These are phyloP conservation scores for Parasteatoda tepidariorum DNA, from an alignment of 1,140 invertebrate species.

Conservation along the genomic window DNA sequence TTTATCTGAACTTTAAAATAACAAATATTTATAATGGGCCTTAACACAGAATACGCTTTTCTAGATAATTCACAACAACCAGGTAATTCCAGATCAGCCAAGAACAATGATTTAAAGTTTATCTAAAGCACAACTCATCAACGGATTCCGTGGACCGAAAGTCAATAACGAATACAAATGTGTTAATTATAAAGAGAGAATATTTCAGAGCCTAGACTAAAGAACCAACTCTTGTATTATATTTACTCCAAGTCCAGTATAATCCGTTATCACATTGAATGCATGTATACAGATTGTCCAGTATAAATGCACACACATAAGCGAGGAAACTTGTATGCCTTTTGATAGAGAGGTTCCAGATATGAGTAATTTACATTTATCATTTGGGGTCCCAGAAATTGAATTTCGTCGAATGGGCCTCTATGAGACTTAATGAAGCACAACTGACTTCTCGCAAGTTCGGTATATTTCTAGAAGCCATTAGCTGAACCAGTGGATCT, in stretches of 20 bases:
- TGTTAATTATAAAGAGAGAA: neutral
- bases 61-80: too few species aligned
- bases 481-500: too few species aligned
- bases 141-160: too few species aligned
- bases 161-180: neutral
- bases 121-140: neutral
- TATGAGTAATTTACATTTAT: conserved; percentile 46
- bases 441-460: neutral
- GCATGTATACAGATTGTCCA: neutral
- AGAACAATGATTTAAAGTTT: neutral
- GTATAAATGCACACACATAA: neutral
- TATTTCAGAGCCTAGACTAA: neutral
- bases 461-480: too few species aligned
- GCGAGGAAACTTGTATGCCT: neutral
- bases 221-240: neutral
- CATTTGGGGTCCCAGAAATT: conserved; percentile 24
- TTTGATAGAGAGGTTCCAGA: conserved; percentile 5
- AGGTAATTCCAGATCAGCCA: too few species aligned
- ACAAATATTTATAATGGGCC: too few species aligned
- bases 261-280: neutral
- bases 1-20: too few species aligned
- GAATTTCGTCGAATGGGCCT: conserved; percentile 34
- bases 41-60: too few species aligned
- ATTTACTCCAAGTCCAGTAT: neutral
- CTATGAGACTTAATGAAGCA: conserved; percentile 31